Evolutionary conservation across 1,140 invertebrate genomes (phyloP), one percentile per base, ranked within the genome.

Genomic region (Cyphomyrmex costatus): DNA sequence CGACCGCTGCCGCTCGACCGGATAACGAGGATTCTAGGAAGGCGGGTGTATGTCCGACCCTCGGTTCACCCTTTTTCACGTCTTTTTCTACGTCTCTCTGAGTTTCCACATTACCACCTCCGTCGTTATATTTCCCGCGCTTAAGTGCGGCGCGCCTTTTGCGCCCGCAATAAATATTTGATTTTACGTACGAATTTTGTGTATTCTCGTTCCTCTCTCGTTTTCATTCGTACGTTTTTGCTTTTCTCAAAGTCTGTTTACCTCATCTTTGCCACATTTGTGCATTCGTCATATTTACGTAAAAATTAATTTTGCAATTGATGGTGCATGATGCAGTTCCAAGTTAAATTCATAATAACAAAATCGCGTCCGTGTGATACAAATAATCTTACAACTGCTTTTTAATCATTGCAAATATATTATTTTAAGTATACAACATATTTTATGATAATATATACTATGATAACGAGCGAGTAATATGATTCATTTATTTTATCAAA

Each of bases 21-120:
- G 86, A 89, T 90, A 90, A 90, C 89, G 89, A 90, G 88, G 51
- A 90, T 87, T 89, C 86, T 58, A 89, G 88, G 85, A 83, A 89
- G 76, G 30, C 71, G 27, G 66, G 53, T 86, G 21, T 86, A 36
- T 68, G 82, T 63, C 76, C 60, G 24, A 86, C 63, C 74, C 53
- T 80, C 63, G 51, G 49, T 56, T 83, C 42, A 76, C 80, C 49
- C 60, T 56, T 84, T 71, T 78, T 46, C 63, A 63, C 77, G 60
- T 80, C 36, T 79, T 63, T 60, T 78, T 78, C 74, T 27, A 30
- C 7, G 24, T 60, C 76, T 60, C 63, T 58, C 63, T 12, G 60
- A 53, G 61, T 60, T 70, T 66, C 19, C 42, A 78, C 63, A 24
- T 65, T 86, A 85, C 63, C 42, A 82, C 65, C 49, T 86, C 33